Conservation (phyloP, 2,113 vertebrate genomes). For the Lanius collurio region DNA sequence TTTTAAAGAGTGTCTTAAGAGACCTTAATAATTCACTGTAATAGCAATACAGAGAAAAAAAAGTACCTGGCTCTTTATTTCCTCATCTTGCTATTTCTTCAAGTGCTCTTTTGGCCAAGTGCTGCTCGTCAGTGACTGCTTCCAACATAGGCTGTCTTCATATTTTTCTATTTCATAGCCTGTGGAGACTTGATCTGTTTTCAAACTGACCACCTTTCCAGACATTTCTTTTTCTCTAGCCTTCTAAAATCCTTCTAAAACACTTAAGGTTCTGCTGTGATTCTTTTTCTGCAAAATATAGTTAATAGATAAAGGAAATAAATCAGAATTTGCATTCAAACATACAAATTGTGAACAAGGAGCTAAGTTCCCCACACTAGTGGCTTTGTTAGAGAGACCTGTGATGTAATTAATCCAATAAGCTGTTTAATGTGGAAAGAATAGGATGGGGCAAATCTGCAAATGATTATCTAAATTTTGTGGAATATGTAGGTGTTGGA, state of each 20-base stretch:
- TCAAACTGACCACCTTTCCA: conserved; percentile 55
- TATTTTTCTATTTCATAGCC: conserved; percentile 19
- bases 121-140: conserved; percentile 27
- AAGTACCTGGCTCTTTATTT: conserved; percentile 37
- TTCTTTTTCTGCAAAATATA: not conserved
- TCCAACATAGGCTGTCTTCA: not conserved
- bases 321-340: not conserved
- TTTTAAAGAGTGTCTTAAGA: conserved; percentile 43
- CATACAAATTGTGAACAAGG: not conserved
- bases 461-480: not conserved
- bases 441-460: not conserved
- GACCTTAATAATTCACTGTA: conserved; percentile 48
- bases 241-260: conserved; percentile 48
- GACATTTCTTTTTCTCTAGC: conserved; percentile 37
- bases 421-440: not conserved
- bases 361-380: not conserved
- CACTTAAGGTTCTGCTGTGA: not conserved
- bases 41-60: not conserved
- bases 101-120: conserved; percentile 22
- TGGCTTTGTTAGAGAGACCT: not conserved
- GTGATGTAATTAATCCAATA: not conserved
- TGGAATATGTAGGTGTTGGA: not conserved
- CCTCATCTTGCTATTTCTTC: conserved; percentile 31
- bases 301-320: not conserved
- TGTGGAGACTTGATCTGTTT: conserved; percentile 19